A percentile compares a stretch with the other conserved stretches of the same genome.
Evolutionary conservation across 2,113 vertebrate species (phyloP).

Genomic region (Cinclus cinclus): DNA sequence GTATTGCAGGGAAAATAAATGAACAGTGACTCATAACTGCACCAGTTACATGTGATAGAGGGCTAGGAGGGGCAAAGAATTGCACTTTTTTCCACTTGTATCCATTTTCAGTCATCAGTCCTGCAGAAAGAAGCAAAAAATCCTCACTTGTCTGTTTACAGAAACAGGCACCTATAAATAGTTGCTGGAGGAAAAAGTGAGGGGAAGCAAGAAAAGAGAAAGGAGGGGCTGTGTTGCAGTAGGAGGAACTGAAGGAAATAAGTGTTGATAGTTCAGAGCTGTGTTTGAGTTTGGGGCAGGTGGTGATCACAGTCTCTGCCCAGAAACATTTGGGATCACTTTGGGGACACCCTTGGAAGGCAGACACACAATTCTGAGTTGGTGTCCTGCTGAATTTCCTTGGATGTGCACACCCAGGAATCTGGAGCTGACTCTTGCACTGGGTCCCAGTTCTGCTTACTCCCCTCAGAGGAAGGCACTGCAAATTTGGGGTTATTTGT

Average conservation of each 20-base stretch:
- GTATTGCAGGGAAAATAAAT: conserved; percentile 5
- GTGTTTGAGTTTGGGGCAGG: not conserved
- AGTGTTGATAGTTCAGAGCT: not conserved
- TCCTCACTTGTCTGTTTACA: not conserved
- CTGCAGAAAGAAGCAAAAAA: not conserved
- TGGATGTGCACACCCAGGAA: not conserved
- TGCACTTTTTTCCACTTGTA: not conserved
- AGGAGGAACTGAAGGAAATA: not conserved
- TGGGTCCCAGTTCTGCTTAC: not conserved
- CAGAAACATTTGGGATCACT: not conserved
- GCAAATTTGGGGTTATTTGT: not conserved
- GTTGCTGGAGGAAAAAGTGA: not conserved
- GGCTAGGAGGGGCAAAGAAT: not conserved
- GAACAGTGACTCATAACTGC: conserved; percentile 23
- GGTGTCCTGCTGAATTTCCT: not conserved
- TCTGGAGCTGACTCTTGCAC: not conserved
- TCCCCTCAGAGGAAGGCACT: not conserved
- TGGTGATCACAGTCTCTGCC: not conserved
- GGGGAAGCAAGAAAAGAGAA: not conserved
- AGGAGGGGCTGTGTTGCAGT: not conserved
- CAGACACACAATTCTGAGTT: not conserved
- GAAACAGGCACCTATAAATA: not conserved
- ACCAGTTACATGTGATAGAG: not conserved
- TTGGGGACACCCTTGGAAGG: not conserved
- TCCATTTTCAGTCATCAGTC: not conserved